Base-by-base conservation (phyloP, 1,140 invertebrate species). In the Augochlora pura region DNA sequence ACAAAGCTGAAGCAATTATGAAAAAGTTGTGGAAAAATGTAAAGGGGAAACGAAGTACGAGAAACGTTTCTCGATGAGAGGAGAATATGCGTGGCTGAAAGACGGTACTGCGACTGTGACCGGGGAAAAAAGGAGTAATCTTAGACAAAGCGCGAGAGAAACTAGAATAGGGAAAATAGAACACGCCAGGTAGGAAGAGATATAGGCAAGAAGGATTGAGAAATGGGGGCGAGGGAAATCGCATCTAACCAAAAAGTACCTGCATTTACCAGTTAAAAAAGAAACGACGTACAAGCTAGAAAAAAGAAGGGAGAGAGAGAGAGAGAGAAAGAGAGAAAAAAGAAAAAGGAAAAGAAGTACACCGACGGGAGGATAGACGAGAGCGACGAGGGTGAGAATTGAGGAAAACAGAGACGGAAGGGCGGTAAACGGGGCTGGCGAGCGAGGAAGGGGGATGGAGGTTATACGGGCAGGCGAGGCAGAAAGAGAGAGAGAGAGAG, bases 401-500 rank as follows among this genome's bases (percentile, higher is more conserved):
- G 75, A 65, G 70, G 63, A 49, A 70, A 52, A 60, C 54, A 62
- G 27, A n/a, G 23, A 25, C 64, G n/a, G 10, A 16, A 10, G 49
- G 16, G 12, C 14, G 57, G 38, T 6, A 57, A 32, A 39, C 23
- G 21, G 89, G 91, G 91, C 18, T 52, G 16, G 49, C 18, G 54
- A 90, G 49, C 25, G 57, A 23, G 52, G 38, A 65, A 52, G 54
- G 63, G 71, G 18, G 52, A 32, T 32, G 16, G 27, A 18, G 62
- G 16, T 21, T 88, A 84, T 79, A 75, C 49, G 88, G 64, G 54
- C 32, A 38, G 6, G 27, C 90, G 91, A 93, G 91, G 69, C 42
- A 68, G 54, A 66, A 4, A 52, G 49, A 57, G 69, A 46, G 16
- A 62, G 27, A 57, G 64, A 52, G 64, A 49, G 59, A 64, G 66